These are phyloP conservation scores for Caenorhabditis angaria DNA, from an alignment of 2,888 invertebrate genomes.

Conservation along the genomic window DNA sequence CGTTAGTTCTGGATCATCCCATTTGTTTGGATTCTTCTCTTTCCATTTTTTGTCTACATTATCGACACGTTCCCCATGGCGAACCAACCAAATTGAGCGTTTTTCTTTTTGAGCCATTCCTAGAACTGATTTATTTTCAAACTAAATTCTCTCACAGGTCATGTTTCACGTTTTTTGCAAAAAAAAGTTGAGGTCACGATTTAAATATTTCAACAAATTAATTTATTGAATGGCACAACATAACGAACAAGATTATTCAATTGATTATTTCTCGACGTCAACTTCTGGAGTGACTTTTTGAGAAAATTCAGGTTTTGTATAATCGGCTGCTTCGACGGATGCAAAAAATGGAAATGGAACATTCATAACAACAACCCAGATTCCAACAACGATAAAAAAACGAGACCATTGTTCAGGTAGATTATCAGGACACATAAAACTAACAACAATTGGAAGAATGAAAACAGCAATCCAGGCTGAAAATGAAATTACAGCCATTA, in stretches of 20 bases:
- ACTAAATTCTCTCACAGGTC: not conserved
- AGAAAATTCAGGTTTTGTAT: conserved; percentile 39
- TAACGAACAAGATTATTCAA: no score
- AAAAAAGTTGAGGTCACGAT: no score
- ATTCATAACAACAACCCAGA: conserved; percentile 40
- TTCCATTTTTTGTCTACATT: conserved; percentile 65
- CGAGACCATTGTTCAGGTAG: conserved; percentile 46
- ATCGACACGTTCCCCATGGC: conserved; percentile 70
- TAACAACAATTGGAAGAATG: conserved; percentile 48
- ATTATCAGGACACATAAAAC: conserved; percentile 44
- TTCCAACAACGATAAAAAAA: conserved; percentile 39
- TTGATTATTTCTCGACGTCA: conserved; percentile 5
- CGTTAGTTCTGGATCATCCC: conserved; percentile 69
- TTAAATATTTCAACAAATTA: not conserved
- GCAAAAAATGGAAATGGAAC: conserved; percentile 47
- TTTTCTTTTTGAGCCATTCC: not conserved
- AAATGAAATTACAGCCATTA: conserved; percentile 43
- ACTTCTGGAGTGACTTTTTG: conserved; percentile 8
- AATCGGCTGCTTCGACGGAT: conserved; percentile 40
- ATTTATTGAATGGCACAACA: no score
- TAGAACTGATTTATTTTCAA: not conserved
- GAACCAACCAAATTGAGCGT: conserved; percentile 62
- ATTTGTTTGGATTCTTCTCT: conserved; percentile 40
- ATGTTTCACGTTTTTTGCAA: no score
- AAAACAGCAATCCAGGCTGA: conserved; percentile 43